phyloP scores from a whole-genome alignment of 2,797 vertebrate species.

The Podargus strigoides region DNA sequence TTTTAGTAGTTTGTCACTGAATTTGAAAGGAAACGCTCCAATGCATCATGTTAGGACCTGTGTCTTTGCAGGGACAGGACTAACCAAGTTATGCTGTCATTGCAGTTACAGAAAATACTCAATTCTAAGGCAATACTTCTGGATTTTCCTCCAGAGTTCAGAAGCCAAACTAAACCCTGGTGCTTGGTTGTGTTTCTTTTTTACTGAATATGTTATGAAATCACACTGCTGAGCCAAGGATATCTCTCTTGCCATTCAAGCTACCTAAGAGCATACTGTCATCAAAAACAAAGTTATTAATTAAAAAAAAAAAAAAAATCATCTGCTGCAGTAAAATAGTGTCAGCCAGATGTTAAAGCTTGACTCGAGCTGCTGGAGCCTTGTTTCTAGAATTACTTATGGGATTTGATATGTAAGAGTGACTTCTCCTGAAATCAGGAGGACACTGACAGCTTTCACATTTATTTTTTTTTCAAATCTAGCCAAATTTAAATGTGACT shows the following conservation, averaged over 20 bases:
- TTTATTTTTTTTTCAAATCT: not conserved
- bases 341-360: not conserved
- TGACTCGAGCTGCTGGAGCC: not conserved
- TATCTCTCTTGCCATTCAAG: not conserved
- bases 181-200: not conserved
- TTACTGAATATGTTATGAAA: not conserved
- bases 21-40: not conserved
- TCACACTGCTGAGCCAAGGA: not conserved
- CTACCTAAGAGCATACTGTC: not conserved
- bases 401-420: not conserved
- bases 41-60: not conserved
- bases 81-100: not conserved
- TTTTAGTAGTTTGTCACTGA: not conserved
- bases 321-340: not conserved
- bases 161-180: not conserved
- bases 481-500: not conserved
- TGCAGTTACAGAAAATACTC: not conserved
- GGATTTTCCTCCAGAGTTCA: not conserved
- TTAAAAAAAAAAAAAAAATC: not conserved
- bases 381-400: not conserved
- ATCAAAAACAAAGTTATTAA: not conserved
- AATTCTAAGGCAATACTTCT: not conserved
- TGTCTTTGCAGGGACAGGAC: not conserved
- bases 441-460: not conserved
- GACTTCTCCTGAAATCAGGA: not conserved